A percentile compares a stretch with the other conserved stretches of the same genome.
phyloP scores from a whole-genome alignment of 2,113 vertebrate genomes.

The pig (Sus scrofa) region T2T-Sscrofa CM000829.6:52146001-52146500 shows the following conservation, averaged over 20 bases:
- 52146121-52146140: background rate
- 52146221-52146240: background rate
- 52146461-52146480: slow-evolving; percentile 54
- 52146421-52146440: slow-evolving; percentile 54
- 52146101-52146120: background rate
- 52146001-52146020: background rate
- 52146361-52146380: background rate
- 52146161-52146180: background rate
- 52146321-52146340: background rate
- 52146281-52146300: background rate
- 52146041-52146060: background rate
- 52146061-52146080: background rate
- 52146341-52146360: background rate
- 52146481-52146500: slow-evolving; percentile 47
- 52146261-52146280: background rate
- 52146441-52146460: background rate
- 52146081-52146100: background rate
- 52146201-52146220: background rate
- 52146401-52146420: background rate
- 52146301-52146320: background rate
- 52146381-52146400: background rate
- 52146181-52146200: background rate
- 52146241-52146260: background rate
- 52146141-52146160: background rate
- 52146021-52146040: background rate